Percentiles rank a stretch among this genome's conserved stretches.
Evolutionary conservation across 1,140 invertebrate genomes (phyloP).

Genomic region (Piezodorus guildinii): DNA sequence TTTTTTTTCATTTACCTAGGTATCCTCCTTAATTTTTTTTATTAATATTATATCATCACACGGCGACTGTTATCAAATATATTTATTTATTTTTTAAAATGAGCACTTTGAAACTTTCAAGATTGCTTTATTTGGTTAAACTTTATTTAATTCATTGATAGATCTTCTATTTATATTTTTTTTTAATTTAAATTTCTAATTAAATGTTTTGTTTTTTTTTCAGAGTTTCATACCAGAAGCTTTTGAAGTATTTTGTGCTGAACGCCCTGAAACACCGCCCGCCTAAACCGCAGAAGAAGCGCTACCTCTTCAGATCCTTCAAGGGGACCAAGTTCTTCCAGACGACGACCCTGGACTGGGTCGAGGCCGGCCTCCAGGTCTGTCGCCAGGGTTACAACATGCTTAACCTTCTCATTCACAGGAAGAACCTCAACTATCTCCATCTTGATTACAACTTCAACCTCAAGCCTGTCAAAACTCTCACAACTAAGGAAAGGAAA

Average conservation of each 20-base stretch:
- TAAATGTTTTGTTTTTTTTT: neutral
- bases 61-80: too few species aligned
- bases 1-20: too few species aligned
- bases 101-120: too few species aligned
- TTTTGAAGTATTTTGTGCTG: constrained; percentile 95
- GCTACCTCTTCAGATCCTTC: constrained; percentile 96
- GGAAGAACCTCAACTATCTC: constrained; percentile 98
- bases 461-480: constrained; percentile 96
- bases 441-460: constrained; percentile 99
- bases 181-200: neutral
- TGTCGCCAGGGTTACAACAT: constrained; percentile 99
- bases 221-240: constrained; percentile 96
- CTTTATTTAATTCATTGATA: too few species aligned
- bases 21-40: too few species aligned
- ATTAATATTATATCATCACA: too few species aligned
- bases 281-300: constrained; percentile 97
- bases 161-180: too few species aligned
- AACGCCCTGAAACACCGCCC: constrained; percentile 94
- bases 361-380: constrained; percentile 95
- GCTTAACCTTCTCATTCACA: constrained; percentile 96
- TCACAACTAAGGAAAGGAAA: constrained; percentile 98
- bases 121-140: too few species aligned
- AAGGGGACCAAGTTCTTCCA: constrained; percentile 99
- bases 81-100: too few species aligned
- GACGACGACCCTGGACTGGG: constrained; percentile 98